phyloP scores from a whole-genome alignment of 1,140 invertebrate species.

The Colletes latitarsis region DNA sequence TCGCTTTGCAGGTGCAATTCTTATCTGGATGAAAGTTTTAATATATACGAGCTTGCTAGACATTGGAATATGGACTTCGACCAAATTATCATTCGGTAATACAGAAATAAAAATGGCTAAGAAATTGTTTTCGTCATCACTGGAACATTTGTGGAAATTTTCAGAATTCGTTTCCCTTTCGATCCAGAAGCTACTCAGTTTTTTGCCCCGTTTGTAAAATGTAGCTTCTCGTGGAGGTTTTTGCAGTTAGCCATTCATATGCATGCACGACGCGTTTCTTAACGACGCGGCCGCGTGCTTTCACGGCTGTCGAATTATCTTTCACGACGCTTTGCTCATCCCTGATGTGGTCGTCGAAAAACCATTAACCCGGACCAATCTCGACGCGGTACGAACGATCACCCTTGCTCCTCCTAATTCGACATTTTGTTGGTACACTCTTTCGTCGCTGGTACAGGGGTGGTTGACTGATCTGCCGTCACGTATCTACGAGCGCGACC shows the following conservation, averaged over 20 bases:
- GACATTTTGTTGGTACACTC: constrained; percentile 46
- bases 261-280: constrained; percentile 45
- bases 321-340: constrained; percentile 30
- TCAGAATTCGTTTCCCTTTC: too few relatives aligned
- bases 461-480: constrained; percentile 48
- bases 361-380: constrained; percentile 54
- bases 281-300: constrained; percentile 69
- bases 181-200: too few relatives aligned
- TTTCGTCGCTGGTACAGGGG: neutral
- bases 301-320: constrained; percentile 68
- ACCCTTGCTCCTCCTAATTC: constrained; percentile 52
- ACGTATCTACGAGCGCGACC: constrained; percentile 38
- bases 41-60: too few relatives aligned
- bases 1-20: neutral
- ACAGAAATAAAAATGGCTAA: too few relatives aligned
- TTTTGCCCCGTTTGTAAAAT: too few relatives aligned
- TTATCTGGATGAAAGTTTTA: too few relatives aligned
- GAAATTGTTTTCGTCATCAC: too few relatives aligned
- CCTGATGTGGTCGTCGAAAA: constrained; percentile 45
- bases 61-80: too few relatives aligned
- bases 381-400: neutral
- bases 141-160: too few relatives aligned
- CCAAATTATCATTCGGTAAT: too few relatives aligned
- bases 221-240: too few relatives aligned
- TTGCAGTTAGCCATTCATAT: neutral